Base-by-base conservation (phyloP, 2,113 vertebrate species). In the Pterocles orientalis region DNA sequence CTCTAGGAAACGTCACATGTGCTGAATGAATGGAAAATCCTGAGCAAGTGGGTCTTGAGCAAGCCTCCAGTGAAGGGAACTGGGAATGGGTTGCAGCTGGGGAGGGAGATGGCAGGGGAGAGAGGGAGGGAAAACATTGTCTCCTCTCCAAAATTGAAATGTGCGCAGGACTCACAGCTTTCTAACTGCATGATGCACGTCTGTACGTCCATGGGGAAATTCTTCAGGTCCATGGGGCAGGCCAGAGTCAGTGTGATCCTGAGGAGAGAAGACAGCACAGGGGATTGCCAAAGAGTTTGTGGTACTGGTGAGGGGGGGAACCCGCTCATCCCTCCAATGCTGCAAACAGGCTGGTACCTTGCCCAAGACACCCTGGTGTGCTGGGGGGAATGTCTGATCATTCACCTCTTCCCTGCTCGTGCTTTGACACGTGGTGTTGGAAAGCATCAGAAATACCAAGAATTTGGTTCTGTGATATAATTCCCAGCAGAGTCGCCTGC, bases 201-300 rank as follows among this genome's bases (percentile, higher is more conserved):
- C 98, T 99, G 99, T 31, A 99, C 99, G 0, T 99, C 99, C 99
- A 99, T 99, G 15, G 99, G 99, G 96, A 99, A 99, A 95, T 99
- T 99, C 98, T 99, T 99, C 98, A 99, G 98, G 96, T 99, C 99
- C 99, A 99, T 99, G 72, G 99, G 99, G 96, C 99, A 99, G 95
- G 99, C 99, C 97, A 99, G 97, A 10, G 99, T 97, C 98, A 99
- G 97, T 1, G 99, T 99, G 98, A 99, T 99, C 97, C 99, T 99
- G 98, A 64, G 92, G 83, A 95, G 73, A 97, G 79, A 96, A 72
- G 54, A 92, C n/a, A 97, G 51, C 57, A 86, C 28, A 77, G 26
- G 28, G 29, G 12, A 56, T 53, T 92, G 56, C 3, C 54, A 81
- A 23, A 8, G 3, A 23, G 33, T 34, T 31, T 9, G 79, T 41